Percentiles rank a stretch among this genome's conserved stretches.
Evolutionary conservation across 2,797 vertebrate genomes (phyloP).

Genomic region (Molothrus aeneus): DNA sequence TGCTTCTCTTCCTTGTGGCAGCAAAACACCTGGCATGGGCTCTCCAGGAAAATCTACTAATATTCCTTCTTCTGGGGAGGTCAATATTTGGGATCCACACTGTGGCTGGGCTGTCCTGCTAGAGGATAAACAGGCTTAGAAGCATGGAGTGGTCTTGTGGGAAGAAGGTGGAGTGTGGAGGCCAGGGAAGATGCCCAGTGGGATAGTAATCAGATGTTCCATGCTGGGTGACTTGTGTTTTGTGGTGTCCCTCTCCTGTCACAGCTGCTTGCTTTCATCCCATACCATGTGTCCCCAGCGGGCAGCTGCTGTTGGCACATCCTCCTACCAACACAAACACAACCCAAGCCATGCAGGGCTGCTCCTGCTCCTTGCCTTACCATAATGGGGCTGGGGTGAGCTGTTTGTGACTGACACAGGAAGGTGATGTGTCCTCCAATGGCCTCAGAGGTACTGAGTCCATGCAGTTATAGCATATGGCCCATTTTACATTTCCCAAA

Average conservation of each 20-base stretch:
- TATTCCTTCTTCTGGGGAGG: not conserved
- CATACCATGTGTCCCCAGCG: rapidly evolving
- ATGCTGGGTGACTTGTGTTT: rapidly evolving
- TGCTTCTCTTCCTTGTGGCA: not conserved
- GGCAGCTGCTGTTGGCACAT: not conserved
- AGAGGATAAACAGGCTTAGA: not conserved
- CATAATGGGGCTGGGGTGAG: not conserved
- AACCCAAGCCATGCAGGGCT: not conserved
- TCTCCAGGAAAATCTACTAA: not conserved
- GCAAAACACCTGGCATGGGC: not conserved
- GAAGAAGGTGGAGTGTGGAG: not conserved
- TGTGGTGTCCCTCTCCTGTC: not conserved
- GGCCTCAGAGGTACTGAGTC: not conserved
- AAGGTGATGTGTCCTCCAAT: not conserved
- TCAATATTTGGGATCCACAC: not conserved
- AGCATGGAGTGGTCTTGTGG: not conserved
- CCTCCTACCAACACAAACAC: not conserved
- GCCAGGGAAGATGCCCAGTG: not conserved
- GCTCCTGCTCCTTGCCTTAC: not conserved
- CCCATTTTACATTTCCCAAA: not conserved
- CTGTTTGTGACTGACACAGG: not conserved
- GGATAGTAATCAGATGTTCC: not conserved
- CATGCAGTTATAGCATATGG: not conserved
- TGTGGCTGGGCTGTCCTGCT: not conserved
- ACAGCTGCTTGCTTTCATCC: not conserved